Percentiles rank a stretch among this genome's conserved stretches.
Evolutionary conservation across 2,888 invertebrate species (phyloP).

Genomic region (Apotomis betuletana): DNA sequence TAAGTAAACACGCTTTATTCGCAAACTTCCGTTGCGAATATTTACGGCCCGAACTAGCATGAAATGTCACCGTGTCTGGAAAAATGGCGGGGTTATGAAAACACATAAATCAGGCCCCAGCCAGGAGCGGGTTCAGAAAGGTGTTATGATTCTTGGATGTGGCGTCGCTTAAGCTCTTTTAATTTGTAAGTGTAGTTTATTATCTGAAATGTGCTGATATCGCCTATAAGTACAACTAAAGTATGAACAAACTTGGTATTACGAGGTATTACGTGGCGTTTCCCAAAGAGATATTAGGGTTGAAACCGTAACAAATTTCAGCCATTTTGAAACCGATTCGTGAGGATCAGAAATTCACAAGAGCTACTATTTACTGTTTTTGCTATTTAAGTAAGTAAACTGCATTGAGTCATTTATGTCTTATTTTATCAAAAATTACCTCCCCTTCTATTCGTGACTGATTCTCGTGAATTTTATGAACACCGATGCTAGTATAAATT

Average conservation of each 20-base stretch:
- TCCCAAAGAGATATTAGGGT: background rate
- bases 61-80: constrained; percentile 32
- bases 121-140: background rate
- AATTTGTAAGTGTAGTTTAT: constrained; percentile 17
- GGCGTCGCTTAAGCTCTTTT: background rate
- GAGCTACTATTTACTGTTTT: no score
- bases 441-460: no score
- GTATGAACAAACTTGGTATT: background rate
- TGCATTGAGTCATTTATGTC: no score
- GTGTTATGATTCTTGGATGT: background rate
- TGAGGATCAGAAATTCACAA: no score
- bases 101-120: constrained; percentile 34
- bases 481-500: no score
- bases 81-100: constrained; percentile 38
- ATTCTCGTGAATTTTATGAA: no score
- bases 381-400: no score
- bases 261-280: background rate
- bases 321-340: no score
- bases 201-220: constrained; percentile 29
- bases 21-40: constrained; percentile 24
- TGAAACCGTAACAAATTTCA: no score
- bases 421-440: no score
- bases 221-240: constrained; percentile 17
- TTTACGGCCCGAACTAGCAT: constrained; percentile 30
- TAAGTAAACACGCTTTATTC: constrained; percentile 18